Conservation (phyloP, 2,113 vertebrate genomes). For the Phaethornis superciliosus region DNA sequence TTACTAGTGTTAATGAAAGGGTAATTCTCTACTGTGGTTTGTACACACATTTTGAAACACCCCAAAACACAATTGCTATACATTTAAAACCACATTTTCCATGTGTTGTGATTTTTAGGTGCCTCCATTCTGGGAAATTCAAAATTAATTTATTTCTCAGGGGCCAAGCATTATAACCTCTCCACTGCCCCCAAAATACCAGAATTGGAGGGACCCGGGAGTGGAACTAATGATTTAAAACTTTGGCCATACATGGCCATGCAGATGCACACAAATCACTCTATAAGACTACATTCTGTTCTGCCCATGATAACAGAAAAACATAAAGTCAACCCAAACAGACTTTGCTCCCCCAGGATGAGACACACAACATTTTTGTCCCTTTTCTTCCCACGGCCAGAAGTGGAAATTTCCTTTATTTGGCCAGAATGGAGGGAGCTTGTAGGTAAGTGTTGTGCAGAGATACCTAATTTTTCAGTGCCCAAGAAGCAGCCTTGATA, state of each 20-base stretch:
- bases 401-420: neutral
- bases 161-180: neutral
- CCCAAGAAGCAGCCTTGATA: neutral
- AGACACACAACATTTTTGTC: neutral
- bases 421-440: neutral
- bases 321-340: neutral
- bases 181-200: constrained; percentile 9
- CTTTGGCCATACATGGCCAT: neutral
- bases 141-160: neutral
- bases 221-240: neutral
- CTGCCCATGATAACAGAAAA: neutral
- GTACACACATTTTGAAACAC: constrained; percentile 24
- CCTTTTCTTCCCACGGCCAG: neutral
- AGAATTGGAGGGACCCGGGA: neutral
- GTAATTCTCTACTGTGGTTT: constrained; percentile 29
- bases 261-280: neutral
- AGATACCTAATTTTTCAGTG: neutral
- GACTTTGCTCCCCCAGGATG: neutral
- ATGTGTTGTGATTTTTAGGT: neutral
- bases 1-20: constrained; percentile 33
- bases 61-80: neutral
- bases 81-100: neutral
- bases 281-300: neutral
- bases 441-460: neutral
- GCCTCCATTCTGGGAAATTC: neutral